Percentiles rank a stretch among this genome's conserved stretches.
Evolutionary conservation across 2,113 vertebrate genomes (phyloP).

Genomic region (Gila orcuttii): DNA sequence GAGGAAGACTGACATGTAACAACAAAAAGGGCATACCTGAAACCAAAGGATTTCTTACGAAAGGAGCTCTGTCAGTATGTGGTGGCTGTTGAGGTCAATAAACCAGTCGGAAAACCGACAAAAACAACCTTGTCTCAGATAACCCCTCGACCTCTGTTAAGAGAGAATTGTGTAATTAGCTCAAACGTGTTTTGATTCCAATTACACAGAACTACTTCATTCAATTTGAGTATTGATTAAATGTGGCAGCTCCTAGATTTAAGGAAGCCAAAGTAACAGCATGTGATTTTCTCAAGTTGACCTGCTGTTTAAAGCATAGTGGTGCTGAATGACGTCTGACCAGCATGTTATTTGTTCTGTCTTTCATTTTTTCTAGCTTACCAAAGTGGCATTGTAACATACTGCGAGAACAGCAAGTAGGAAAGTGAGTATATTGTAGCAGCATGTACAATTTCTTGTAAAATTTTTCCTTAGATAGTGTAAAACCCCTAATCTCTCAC

Average conservation of each 20-base stretch:
- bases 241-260: neutral
- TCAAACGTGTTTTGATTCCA: slow-evolving; percentile 3
- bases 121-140: neutral
- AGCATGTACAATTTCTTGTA: neutral
- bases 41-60: slow-evolving; percentile 45
- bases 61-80: neutral
- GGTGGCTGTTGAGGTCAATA: slow-evolving; percentile 17
- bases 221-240: slow-evolving; percentile 46
- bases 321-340: neutral
- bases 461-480: neutral
- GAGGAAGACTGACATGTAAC: slow-evolving; percentile 33
- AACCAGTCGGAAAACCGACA: slow-evolving; percentile 3
- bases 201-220: slow-evolving; percentile 24
- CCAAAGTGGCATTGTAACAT: neutral
- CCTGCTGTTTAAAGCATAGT: neutral
- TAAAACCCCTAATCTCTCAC: neutral
- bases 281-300: neutral
- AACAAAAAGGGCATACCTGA: slow-evolving; percentile 46
- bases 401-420: neutral
- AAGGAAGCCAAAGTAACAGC: slow-evolving; percentile 9
- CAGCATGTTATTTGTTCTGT: neutral
- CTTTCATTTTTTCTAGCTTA: neutral
- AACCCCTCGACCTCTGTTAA: neutral
- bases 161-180: slow-evolving; percentile 33
- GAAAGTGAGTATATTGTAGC: neutral